Percentiles rank a stretch among this genome's conserved stretches.
Conservation (phyloP, 2,888 invertebrate species). For the Chloroclysta siterata region DNA sequence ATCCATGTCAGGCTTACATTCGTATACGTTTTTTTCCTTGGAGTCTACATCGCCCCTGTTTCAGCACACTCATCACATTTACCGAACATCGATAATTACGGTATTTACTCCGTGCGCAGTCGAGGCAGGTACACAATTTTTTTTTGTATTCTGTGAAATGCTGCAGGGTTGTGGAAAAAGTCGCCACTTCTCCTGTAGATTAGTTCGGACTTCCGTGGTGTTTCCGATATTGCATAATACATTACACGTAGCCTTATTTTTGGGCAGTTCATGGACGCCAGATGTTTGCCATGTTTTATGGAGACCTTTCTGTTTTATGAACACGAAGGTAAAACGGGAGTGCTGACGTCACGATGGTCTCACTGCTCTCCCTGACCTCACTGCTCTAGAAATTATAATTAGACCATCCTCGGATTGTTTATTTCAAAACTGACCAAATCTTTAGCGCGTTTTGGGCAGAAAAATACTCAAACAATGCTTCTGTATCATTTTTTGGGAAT, state of each 20-base stretch:
- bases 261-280: slow-evolving; percentile 46
- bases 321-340: slow-evolving; percentile 29
- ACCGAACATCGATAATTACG: too few relatives aligned
- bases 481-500: too few relatives aligned
- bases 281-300: slow-evolving; percentile 48
- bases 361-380: not conserved
- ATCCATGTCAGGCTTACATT: too few relatives aligned
- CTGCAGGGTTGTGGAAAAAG: not conserved
- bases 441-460: too few relatives aligned
- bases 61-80: too few relatives aligned
- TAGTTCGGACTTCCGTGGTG: slow-evolving; percentile 19
- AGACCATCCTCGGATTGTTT: not conserved
- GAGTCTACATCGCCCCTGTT: too few relatives aligned
- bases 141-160: too few relatives aligned
- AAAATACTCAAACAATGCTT: too few relatives aligned
- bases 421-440: too few relatives aligned
- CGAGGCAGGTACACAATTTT: too few relatives aligned
- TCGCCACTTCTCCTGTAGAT: not conserved
- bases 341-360: slow-evolving; percentile 1
- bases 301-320: slow-evolving; percentile 41
- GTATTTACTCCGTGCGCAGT: too few relatives aligned
- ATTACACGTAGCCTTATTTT: slow-evolving; percentile 47
- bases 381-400: not conserved
- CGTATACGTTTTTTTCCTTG: too few relatives aligned
- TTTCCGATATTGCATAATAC: slow-evolving; percentile 53